Evolutionary conservation across 2,113 vertebrate species (phyloP), one percentile per base, ranked within the genome.

Genomic region (pig (Sus scrofa)): DNA sequence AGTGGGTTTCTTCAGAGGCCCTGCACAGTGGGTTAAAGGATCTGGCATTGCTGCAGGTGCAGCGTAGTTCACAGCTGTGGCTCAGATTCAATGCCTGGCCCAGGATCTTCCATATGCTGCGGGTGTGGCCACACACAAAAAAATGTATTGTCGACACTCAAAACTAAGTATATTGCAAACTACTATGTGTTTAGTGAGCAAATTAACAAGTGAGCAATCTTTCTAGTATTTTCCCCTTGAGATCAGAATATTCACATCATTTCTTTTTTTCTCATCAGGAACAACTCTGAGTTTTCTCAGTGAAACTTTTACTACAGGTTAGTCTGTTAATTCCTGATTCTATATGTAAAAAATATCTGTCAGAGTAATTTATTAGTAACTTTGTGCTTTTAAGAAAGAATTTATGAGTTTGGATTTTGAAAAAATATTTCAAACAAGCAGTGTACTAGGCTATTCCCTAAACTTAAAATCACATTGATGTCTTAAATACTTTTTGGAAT

Each of bases 231-330:
- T 75, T 79, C 50, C 50, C 10, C 20, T 54, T 70, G 22, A 68
- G 24, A 1, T 65, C 32, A 88, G 77, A 84, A 78, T 94, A 75
- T 68, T 91, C 12, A 94, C 32, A 37, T 52, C 0, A 67, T 82
- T 65, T 96, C 54, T 85, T 15, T 92, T 89, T 97, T 92, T 82
- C 22, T 96, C 73, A 22, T 44, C 62, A 96, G 96, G 75, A 44
- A 78, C 85, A 60, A 92, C 74, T 67, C 2, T 27, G 37, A 58
- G 30, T 58, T 37, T 20, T 58, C 6, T 37, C n/a, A 34, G 14
- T 30, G 88, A 86, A 37, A 26, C 13, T 65, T 86, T 60, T 65
- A 81, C 39, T 50, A 67, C 89, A 96, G 94, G 94, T 96, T 18
- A 92, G 94, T 90, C 71, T 86, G 65, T 89, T 62, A 67, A 78